Conservation (phyloP, 2,797 vertebrate species). For the Sus cebifrons region DNA sequence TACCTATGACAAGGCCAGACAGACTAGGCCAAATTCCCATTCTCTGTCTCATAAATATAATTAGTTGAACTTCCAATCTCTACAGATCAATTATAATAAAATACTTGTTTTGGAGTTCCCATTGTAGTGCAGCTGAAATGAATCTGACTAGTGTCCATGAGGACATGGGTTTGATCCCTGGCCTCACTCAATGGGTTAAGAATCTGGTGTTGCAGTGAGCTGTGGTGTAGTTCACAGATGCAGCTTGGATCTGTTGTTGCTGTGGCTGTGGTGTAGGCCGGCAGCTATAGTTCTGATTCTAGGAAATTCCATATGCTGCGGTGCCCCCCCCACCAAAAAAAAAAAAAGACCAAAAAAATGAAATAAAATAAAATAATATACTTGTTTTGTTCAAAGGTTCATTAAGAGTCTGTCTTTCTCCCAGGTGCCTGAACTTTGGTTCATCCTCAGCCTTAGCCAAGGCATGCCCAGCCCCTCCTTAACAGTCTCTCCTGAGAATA, state of each 20-base stretch:
- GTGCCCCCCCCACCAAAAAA: too few relatives aligned
- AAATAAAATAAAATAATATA: neutral
- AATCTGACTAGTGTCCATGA: too few relatives aligned
- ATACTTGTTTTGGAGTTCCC: neutral
- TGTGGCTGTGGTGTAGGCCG: too few relatives aligned
- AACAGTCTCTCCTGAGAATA: neutral
- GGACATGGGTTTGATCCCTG: too few relatives aligned
- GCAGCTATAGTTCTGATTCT: too few relatives aligned
- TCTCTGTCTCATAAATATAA: constrained; percentile 4
- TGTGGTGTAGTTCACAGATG: too few relatives aligned
- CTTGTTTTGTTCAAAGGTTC: neutral
- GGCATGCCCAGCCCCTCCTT: neutral
- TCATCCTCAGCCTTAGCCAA: neutral
- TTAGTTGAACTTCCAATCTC: neutral
- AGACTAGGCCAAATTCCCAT: neutral
- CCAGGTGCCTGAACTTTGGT: neutral
- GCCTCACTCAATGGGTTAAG: too few relatives aligned
- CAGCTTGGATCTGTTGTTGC: too few relatives aligned
- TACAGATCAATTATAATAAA: neutral
- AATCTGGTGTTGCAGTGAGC: too few relatives aligned
- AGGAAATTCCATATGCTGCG: too few relatives aligned
- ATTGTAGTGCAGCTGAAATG: too few relatives aligned
- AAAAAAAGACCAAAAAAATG: too few relatives aligned
- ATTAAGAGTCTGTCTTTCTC: neutral
- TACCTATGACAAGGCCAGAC: neutral